Percentiles rank a stretch among this genome's conserved stretches.
phyloP scores from a whole-genome alignment of 2,797 vertebrate genomes.

The Geotria australis region DNA sequence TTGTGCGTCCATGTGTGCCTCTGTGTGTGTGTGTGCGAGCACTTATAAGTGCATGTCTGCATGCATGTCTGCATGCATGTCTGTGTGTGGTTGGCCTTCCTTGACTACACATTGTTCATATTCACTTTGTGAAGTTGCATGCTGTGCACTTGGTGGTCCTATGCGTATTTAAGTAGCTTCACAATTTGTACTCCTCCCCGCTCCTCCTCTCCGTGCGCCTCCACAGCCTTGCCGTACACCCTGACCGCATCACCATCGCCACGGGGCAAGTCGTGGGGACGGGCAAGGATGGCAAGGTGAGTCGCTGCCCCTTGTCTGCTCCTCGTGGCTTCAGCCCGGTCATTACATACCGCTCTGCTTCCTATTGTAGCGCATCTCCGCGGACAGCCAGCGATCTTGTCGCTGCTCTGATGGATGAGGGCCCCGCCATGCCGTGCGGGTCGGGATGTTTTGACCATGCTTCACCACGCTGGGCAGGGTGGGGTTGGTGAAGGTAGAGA shows the following conservation, averaged over 20 bases:
- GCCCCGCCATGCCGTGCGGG: too few species aligned
- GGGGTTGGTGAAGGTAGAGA: too few species aligned
- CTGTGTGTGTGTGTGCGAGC: background rate
- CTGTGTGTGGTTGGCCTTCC: background rate
- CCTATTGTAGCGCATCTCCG: too few species aligned
- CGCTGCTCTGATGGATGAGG: too few species aligned
- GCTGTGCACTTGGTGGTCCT: too few species aligned
- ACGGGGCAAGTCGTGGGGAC: constrained; percentile 62
- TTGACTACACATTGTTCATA: background rate
- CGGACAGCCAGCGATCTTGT: too few species aligned
- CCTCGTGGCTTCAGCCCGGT: too few species aligned
- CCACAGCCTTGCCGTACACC: constrained; percentile 43
- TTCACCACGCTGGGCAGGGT: too few species aligned
- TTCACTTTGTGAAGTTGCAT: background rate
- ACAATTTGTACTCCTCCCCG: background rate
- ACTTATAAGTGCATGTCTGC: background rate
- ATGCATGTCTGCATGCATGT: too few species aligned
- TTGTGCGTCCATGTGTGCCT: background rate
- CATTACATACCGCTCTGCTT: too few species aligned
- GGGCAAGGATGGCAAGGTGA: constrained; percentile 70
- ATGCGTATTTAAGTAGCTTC: too few species aligned
- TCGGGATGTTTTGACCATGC: too few species aligned
- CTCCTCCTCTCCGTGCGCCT: background rate
- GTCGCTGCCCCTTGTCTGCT: background rate
- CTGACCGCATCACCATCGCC: constrained; percentile 68